A percentile compares a stretch with the other conserved stretches of the same genome.
Evolutionary conservation across 1,140 invertebrate genomes (phyloP).

Genomic region (Drosophila erecta): DNA sequence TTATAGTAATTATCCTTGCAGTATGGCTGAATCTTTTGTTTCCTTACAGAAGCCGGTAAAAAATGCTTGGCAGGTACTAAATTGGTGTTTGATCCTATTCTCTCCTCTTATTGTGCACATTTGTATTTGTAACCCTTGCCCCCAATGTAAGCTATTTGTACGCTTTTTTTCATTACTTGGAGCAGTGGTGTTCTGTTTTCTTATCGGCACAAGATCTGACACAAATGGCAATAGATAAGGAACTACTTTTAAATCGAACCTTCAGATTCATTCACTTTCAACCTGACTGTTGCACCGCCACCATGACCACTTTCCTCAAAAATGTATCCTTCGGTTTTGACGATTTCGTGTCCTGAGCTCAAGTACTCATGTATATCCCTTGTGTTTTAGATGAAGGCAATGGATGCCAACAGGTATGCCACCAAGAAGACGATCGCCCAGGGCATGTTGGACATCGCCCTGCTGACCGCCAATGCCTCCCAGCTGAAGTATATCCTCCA

Average conservation of each 20-base stretch:
- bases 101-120: neutral
- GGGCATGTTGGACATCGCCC: conserved; percentile 91
- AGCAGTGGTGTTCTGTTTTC: conserved; percentile 24
- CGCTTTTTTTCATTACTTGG: conserved; percentile 26
- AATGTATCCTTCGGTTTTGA: conserved; percentile 10
- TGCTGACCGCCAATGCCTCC: conserved; percentile 93
- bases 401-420: conserved; percentile 93
- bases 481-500: conserved; percentile 95
- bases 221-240: conserved; percentile 31
- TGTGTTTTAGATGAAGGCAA: conserved; percentile 86
- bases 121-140: conserved; percentile 28
- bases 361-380: conserved; percentile 8
- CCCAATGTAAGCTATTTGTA: conserved; percentile 24
- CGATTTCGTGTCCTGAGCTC: too few relatives aligned
- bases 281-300: conserved; percentile 5
- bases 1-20: conserved; percentile 22
- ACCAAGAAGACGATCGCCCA: conserved; percentile 95
- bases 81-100: neutral
- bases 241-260: conserved; percentile 1
- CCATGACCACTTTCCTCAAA: conserved; percentile 35
- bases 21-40: conserved; percentile 9
- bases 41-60: conserved; percentile 33
- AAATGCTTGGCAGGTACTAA: conserved; percentile 45
- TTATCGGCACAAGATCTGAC: conserved; percentile 34
- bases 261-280: conserved; percentile 8